These are phyloP conservation scores for pig (Sus scrofa) DNA, from an alignment of 2,113 vertebrate species.

Conservation along the genomic window T2T-Sscrofa CM000817.6:143918501-143919000, in stretches of 20 bases:
- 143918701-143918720: not conserved
- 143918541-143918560: not conserved
- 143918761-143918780: not conserved
- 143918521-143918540: not conserved
- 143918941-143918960: not conserved
- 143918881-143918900: not conserved
- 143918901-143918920: not conserved
- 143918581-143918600: not conserved
- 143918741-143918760: not conserved
- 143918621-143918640: not conserved
- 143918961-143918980: not conserved
- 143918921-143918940: not conserved
- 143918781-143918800: not conserved
- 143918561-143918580: not conserved
- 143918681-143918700: not conserved
- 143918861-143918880: constrained; percentile 18
- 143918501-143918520: not conserved
- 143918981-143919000: not conserved
- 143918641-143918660: not conserved
- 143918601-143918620: not conserved
- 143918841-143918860: not conserved
- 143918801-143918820: not conserved
- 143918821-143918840: not conserved
- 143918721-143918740: not conserved
- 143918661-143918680: not conserved